A percentile compares a stretch with the other conserved stretches of the same genome.
phyloP scores from a whole-genome alignment of 2,888 invertebrate genomes.

The Campopleginae sp. region DNA sequence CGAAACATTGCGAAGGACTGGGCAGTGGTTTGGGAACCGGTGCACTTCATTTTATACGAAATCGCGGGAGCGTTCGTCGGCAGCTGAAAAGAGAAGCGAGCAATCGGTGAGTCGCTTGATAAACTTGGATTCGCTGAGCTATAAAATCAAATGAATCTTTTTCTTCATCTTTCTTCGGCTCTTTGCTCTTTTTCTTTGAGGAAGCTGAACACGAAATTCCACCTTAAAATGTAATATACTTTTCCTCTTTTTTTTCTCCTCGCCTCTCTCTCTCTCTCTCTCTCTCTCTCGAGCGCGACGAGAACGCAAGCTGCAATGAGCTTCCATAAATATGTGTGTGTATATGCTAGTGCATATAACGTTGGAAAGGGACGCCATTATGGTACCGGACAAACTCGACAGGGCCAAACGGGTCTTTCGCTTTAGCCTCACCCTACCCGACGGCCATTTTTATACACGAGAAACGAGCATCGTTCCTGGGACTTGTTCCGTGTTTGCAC shows the following conservation, averaged over 20 bases:
- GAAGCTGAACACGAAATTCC: background rate
- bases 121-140: conserved; percentile 10
- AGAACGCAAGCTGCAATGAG: conserved; percentile 29
- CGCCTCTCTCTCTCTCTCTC: background rate
- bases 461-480: conserved; percentile 48
- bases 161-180: background rate
- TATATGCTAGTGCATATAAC: conserved; percentile 17
- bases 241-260: background rate
- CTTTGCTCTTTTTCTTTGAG: background rate
- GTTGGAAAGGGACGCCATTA: conserved; percentile 58
- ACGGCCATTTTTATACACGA: conserved; percentile 55
- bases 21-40: conserved; percentile 77
- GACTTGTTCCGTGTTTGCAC: conserved; percentile 65
- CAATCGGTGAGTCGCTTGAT: conserved; percentile 78
- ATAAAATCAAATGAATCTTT: conserved; percentile 22
- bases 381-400: conserved; percentile 64
- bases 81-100: conserved; percentile 78
- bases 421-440: conserved; percentile 7
- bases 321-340: background rate
- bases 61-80: conserved; percentile 80
- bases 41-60: conserved; percentile 81
- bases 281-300: background rate
- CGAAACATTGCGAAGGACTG: conserved; percentile 60
- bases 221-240: background rate
- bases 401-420: conserved; percentile 63